Percentiles rank a stretch among this genome's conserved stretches.
Evolutionary conservation across 2,797 vertebrate genomes (phyloP).

Genomic region (Lophotriccus pileatus): DNA sequence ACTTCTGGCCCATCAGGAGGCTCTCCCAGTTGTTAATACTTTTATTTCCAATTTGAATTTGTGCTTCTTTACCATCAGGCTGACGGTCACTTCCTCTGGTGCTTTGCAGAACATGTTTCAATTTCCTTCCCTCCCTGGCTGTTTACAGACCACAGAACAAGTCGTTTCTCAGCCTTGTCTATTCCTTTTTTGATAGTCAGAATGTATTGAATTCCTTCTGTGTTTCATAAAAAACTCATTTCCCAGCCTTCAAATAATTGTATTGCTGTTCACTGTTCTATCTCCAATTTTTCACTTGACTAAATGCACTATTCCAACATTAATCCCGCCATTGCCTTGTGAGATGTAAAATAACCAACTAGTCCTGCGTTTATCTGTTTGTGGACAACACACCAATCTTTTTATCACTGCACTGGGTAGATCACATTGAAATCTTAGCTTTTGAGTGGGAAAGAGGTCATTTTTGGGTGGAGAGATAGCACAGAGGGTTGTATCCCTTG

Average conservation of each 20-base stretch:
- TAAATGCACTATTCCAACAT: constrained; percentile 7
- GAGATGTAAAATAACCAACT: constrained; percentile 23
- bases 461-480: background rate
- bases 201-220: constrained; percentile 29
- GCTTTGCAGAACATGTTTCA: background rate
- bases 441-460: background rate
- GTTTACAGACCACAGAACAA: constrained; percentile 1
- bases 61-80: background rate
- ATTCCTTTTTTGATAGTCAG: background rate
- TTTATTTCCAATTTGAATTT: background rate
- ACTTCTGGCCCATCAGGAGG: background rate
- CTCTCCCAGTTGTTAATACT: background rate
- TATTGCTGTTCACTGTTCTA: constrained; percentile 3
- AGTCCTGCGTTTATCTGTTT: background rate
- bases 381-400: background rate
- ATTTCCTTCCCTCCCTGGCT: background rate
- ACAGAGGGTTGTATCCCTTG: background rate
- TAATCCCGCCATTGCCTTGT: background rate
- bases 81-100: background rate
- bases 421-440: background rate
- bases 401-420: background rate
- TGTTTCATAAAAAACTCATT: constrained; percentile 50
- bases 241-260: constrained; percentile 12
- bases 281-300: constrained; percentile 56
- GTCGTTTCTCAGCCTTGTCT: background rate